Base-by-base conservation (phyloP, 2,888 invertebrate species). In the Panzeria rudis region DNA sequence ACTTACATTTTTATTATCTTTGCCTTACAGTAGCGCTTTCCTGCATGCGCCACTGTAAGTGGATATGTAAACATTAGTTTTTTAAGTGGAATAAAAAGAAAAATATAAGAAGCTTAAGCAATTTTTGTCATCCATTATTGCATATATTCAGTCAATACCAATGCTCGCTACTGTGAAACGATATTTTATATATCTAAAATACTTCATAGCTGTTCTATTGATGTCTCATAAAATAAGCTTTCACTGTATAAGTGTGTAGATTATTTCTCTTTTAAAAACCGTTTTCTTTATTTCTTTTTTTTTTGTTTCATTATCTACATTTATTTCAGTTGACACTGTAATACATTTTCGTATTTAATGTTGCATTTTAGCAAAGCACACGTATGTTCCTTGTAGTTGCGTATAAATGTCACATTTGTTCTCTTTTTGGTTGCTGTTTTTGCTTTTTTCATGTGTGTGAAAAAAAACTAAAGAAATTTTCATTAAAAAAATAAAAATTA, bases 301-400 rank as follows among this genome's bases (percentile, higher is more conserved):
- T 32, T 35, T 68, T 56, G 9, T 82, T 82, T 56, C 38, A 69
- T 69, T 77, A 62, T 72, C 62, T 25, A 61, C 75, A 66, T 76
- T 80, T 76, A 84, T 84, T 85, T 82, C 66, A 85, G 69, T 82
- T 85, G 85, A 85, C 85, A 85, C 85, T 79, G 52, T 85, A 82
- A 85, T 85, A 82, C 85, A 85, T 85, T 85, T 82, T 75, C 78
- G 75, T 75, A 79, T 78, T 85, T 82, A 85, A 82, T 82, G 78
- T 79, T 82, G 78, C 75, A 32, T 73, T 85, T 82, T 61, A 25
- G 54, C 69, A 56, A 52, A 64, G 56, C 50, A 69, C 62, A 71
- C 56, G 50, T 69, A 62, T 25, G 54, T 41, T 25, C 32, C 23
- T 11, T n/a, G 25, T 61, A 47, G 15, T 41, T 78, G 76, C 84